phyloP scores from a whole-genome alignment of 2,113 vertebrate species.

The Gallinago jamesoni region DNA sequence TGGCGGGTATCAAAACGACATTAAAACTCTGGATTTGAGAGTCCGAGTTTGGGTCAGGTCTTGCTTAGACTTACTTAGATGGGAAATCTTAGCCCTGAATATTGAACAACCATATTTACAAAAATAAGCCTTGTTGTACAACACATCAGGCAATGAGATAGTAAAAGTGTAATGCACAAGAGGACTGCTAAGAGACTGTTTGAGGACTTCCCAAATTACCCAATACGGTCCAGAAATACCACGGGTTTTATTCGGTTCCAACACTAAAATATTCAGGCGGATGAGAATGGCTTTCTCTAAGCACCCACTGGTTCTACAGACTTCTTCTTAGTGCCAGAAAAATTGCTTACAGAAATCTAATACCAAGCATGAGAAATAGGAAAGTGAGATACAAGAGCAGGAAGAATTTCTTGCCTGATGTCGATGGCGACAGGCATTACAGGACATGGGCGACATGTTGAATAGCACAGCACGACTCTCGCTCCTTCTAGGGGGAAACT shows the following conservation, averaged over 20 bases:
- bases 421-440: background rate
- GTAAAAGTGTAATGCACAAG: background rate
- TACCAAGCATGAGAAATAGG: background rate
- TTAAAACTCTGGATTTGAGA: background rate
- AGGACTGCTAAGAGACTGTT: background rate
- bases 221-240: background rate
- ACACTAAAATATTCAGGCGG: background rate
- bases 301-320: background rate
- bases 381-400: background rate
- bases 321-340: background rate
- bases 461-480: background rate
- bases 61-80: background rate
- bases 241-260: background rate
- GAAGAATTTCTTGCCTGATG: background rate
- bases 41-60: background rate
- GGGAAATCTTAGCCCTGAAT: background rate
- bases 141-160: background rate
- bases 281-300: background rate
- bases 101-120: background rate
- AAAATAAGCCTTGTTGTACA: background rate
- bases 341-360: background rate
- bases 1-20: background rate
- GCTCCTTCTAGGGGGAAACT: background rate
- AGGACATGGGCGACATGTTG: background rate
- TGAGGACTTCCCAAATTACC: background rate